phyloP scores from a whole-genome alignment of 37 sponge, comb jelly and placozoan species.

The Hormiphora californensis region DNA sequence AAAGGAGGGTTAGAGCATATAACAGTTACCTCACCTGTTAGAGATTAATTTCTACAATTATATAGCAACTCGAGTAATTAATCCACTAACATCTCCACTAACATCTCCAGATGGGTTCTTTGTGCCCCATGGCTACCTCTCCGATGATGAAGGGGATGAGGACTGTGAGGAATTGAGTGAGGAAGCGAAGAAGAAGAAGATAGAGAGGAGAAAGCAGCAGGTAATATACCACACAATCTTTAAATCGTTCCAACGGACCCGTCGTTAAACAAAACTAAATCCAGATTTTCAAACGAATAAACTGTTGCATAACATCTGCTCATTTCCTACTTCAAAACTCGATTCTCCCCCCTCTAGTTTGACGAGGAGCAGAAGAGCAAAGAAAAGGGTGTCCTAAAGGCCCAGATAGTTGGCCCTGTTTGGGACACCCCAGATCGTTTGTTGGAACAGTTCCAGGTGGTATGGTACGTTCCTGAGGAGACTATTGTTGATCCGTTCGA shows the following conservation, averaged over 20 bases:
- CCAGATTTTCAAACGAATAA: neutral
- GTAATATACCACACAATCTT: neutral
- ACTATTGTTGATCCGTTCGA: constrained; percentile 17
- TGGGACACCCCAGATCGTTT: neutral
- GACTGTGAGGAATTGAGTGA: constrained; percentile 61
- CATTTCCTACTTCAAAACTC: neutral
- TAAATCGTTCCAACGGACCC: neutral
- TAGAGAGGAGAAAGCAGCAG: constrained; percentile 2
- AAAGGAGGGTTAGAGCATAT: too few relatives aligned
- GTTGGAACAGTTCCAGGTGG: neutral
- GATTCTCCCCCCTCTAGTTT: neutral
- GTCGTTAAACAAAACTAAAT: neutral
- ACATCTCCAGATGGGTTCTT: constrained; percentile 78
- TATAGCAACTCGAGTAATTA: neutral
- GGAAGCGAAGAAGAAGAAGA: neutral
- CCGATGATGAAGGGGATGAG: constrained; percentile 84
- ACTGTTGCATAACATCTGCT: neutral
- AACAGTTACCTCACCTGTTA: too few relatives aligned
- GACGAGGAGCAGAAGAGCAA: constrained; percentile 52
- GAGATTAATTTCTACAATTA: too few relatives aligned
- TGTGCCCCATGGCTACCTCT: constrained; percentile 99
- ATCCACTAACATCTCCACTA: neutral
- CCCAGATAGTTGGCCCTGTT: constrained; percentile 36
- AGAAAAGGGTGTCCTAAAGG: neutral
- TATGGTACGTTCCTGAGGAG: neutral